Conservation (phyloP, 1,140 invertebrate species). For the Zophobas morio region DNA sequence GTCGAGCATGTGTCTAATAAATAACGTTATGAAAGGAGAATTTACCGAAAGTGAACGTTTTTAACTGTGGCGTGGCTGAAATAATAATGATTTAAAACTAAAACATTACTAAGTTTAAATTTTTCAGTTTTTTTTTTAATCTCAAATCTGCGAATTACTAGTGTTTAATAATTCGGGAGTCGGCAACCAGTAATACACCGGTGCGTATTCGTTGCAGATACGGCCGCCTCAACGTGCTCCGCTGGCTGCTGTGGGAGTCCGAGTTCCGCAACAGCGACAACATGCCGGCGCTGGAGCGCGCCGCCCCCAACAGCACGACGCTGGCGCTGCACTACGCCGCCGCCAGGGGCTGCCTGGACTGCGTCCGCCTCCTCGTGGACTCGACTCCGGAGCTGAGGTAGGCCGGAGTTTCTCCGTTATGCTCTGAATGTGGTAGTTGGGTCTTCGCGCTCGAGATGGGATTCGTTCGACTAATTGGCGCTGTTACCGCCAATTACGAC, state of each 20-base stretch:
- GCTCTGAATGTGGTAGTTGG: too few relatives aligned
- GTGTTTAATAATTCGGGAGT: background rate
- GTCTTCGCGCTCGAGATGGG: background rate
- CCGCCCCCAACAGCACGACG: conserved; percentile 71
- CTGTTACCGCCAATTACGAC: too few relatives aligned
- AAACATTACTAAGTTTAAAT: too few relatives aligned
- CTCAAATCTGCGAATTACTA: background rate
- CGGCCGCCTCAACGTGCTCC: conserved; percentile 71
- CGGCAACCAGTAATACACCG: background rate
- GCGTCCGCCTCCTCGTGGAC: conserved; percentile 84
- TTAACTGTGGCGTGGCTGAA: too few relatives aligned
- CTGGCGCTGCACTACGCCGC: conserved; percentile 89
- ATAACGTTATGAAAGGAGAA: too few relatives aligned
- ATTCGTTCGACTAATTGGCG: too few relatives aligned
- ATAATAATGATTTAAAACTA: too few relatives aligned
- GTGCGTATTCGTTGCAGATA: conserved; percentile 67
- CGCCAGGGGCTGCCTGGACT: conserved; percentile 86
- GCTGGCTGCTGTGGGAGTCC: conserved; percentile 74
- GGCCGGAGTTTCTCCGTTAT: conserved; percentile 60
- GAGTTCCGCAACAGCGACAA: conserved; percentile 58
- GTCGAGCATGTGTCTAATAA: too few relatives aligned
- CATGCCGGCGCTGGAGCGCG: conserved; percentile 72
- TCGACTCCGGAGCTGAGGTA: conserved; percentile 83
- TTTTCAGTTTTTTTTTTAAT: background rate
- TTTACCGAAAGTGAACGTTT: too few relatives aligned